Evolutionary conservation across 2,888 invertebrate species (phyloP).

Genomic region (Antheraea assamensis): DNA sequence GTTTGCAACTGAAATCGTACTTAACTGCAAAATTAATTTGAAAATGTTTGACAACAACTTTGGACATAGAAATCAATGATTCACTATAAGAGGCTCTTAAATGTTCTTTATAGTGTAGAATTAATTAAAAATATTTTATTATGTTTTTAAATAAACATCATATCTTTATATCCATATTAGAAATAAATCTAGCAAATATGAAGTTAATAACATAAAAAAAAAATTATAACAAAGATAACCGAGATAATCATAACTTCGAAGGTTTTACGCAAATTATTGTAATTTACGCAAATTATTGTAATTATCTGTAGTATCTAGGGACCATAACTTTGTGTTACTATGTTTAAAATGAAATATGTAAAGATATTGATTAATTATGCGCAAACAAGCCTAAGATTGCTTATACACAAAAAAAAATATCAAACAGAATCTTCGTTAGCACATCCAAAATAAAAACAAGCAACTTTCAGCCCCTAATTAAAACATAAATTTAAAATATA

Average conservation of each 20-base stretch:
- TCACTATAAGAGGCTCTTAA: no score
- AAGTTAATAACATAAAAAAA: neutral
- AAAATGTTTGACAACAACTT: neutral
- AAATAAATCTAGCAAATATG: neutral
- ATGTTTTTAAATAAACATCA: neutral
- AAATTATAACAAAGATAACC: neutral
- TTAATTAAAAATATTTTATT: neutral
- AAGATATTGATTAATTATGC: slow-evolving; percentile 49
- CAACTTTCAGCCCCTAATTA: slow-evolving; percentile 73
- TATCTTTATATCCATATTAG: neutral
- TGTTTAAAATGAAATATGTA: slow-evolving; percentile 36
- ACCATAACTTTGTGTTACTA: slow-evolving; percentile 5
- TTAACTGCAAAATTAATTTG: neutral
- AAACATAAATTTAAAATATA: slow-evolving; percentile 62
- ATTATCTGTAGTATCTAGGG: neutral
- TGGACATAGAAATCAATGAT: no score
- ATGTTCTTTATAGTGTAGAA: no score
- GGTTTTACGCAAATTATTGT: no score
- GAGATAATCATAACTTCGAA: neutral
- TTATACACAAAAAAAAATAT: slow-evolving; percentile 29
- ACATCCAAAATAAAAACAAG: slow-evolving; percentile 50
- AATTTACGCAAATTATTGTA: no score
- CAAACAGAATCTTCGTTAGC: slow-evolving; percentile 42
- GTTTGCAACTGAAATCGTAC: neutral
- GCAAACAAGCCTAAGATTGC: slow-evolving; percentile 44